These are phyloP conservation scores for Phymorhynchus buccinoides DNA, from an alignment of 1,140 invertebrate species.

Conservation along the genomic window DNA sequence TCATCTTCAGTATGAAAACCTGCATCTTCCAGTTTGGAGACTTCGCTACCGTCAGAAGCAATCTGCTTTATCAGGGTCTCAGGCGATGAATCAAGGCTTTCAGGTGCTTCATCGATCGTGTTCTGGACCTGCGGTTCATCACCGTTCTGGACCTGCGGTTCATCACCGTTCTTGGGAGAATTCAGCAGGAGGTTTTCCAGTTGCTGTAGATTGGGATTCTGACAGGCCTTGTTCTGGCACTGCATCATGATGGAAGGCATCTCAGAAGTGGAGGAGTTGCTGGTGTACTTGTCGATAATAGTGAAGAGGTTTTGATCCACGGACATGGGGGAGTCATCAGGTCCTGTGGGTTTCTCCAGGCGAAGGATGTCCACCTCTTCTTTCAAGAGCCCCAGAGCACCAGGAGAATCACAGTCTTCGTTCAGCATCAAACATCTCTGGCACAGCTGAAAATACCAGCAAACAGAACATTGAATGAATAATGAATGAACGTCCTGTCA, in stretches of 20 bases:
- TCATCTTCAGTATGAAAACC: neutral
- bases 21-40: neutral
- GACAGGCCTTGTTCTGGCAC: neutral
- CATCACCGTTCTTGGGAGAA: neutral
- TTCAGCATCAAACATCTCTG: constrained; percentile 22
- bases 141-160: neutral
- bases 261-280: neutral
- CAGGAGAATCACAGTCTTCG: constrained; percentile 22
- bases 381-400: neutral
- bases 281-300: neutral
- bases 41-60: neutral
- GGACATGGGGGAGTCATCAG: neutral
- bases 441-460: neutral
- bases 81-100: too few species aligned
- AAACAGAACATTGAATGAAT: neutral
- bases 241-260: neutral
- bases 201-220: constrained; percentile 9
- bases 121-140: neutral
- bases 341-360: neutral
- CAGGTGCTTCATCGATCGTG: neutral
- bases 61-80: neutral
- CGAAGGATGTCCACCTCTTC: neutral
- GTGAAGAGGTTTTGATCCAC: neutral
- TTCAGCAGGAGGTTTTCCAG: neutral
- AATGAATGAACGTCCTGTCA: too few species aligned